A percentile compares a stretch with the other conserved stretches of the same genome.
phyloP scores from a whole-genome alignment of 2,797 vertebrate species.

The Paedocypris micromegethes region DNA sequence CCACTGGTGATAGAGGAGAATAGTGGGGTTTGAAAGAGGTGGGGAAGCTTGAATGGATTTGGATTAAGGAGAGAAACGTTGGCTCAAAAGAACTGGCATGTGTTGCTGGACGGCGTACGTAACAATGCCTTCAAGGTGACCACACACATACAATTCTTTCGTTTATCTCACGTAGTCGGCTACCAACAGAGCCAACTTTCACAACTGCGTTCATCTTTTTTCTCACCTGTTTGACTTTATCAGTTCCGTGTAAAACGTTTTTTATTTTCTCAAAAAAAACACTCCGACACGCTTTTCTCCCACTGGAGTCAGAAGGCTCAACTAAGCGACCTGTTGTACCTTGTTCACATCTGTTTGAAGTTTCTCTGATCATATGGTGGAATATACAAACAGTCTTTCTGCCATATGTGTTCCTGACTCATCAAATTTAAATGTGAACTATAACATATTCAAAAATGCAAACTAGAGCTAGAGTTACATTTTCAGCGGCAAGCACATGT shows the following conservation, averaged over 20 bases:
- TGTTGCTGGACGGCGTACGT: slow-evolving; percentile 13
- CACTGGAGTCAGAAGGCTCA: slow-evolving; percentile 18
- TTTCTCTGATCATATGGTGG: slow-evolving; percentile 21
- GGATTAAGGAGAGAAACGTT: slow-evolving; percentile 24
- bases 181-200: slow-evolving; percentile 19
- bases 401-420: slow-evolving; percentile 31
- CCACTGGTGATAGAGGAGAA: slow-evolving; percentile 44
- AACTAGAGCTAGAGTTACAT: slow-evolving; percentile 8
- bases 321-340: slow-evolving; percentile 5
- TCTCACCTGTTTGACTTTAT: slow-evolving; percentile 25
- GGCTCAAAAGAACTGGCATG: slow-evolving; percentile 20
- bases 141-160: slow-evolving; percentile 5
- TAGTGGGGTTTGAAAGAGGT: slow-evolving; percentile 41
- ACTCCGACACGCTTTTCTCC: slow-evolving; percentile 7
- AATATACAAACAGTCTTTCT: slow-evolving; percentile 16
- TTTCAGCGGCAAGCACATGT: slow-evolving; percentile 1
- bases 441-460: slow-evolving; percentile 19
- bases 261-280: slow-evolving; percentile 11
- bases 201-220: neutral
- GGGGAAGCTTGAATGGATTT: slow-evolving; percentile 25
- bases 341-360: slow-evolving; percentile 15
- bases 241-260: slow-evolving; percentile 5
- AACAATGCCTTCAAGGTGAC: slow-evolving; percentile 20
- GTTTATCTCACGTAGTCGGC: neutral
- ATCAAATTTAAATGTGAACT: slow-evolving; percentile 17